These are phyloP conservation scores for cattle (Bos taurus) DNA, from an alignment of 2,113 vertebrate species.

Conservation along the genomic window ARS-UCD2.0 NC_037334.1:12554501-12555000, in stretches of 20 bases:
- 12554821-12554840: conserved; percentile 22
- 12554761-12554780: conserved; percentile 70
- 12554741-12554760: conserved; percentile 55
- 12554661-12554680: conserved; percentile 52
- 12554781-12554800: background rate
- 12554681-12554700: conserved; percentile 65
- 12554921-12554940: conserved; percentile 51
- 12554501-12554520: background rate
- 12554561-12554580: background rate
- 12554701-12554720: conserved; percentile 68
- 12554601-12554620: conserved; percentile 44
- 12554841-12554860: conserved; percentile 60
- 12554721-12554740: conserved; percentile 56
- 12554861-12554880: conserved; percentile 42
- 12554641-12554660: background rate
- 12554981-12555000: background rate
- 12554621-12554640: background rate
- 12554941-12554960: background rate
- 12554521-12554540: background rate
- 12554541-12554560: background rate
- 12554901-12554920: conserved; percentile 57
- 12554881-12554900: conserved; percentile 56
- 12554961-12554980: background rate
- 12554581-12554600: background rate
- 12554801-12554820: conserved; percentile 14